Evolutionary conservation across 2,113 vertebrate genomes (phyloP).

Genomic region (Callionymus lyra): DNA sequence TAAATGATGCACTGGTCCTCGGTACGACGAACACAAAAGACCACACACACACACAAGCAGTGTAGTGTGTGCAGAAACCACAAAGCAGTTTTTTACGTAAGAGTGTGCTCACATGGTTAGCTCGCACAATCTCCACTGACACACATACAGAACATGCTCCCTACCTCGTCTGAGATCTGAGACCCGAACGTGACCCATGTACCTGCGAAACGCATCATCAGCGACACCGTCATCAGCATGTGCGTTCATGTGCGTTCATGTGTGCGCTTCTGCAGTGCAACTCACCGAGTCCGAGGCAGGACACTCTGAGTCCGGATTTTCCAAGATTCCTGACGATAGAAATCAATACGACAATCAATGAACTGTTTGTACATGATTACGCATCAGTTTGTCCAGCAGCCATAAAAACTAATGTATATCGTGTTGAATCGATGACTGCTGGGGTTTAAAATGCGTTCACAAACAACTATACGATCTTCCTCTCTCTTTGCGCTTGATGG

Average conservation of each 20-base stretch:
- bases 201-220: constrained; percentile 47
- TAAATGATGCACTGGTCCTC: too few species aligned
- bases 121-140: constrained; percentile 2
- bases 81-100: neutral
- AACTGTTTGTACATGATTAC: too few species aligned
- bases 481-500: too few species aligned
- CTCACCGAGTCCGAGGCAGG: constrained; percentile 75
- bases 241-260: constrained; percentile 6
- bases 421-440: too few species aligned
- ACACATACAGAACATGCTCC: neutral
- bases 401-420: too few species aligned
- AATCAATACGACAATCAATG: constrained; percentile 12
- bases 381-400: too few species aligned
- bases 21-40: too few species aligned
- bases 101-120: neutral
- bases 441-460: too few species aligned
- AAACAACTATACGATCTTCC: too few species aligned
- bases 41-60: constrained; percentile 3
- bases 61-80: neutral
- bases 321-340: constrained; percentile 65
- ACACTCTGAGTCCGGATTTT: constrained; percentile 73
- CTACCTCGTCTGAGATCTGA: constrained; percentile 72
- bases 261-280: constrained; percentile 11
- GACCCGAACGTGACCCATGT: constrained; percentile 80
- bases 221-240: neutral